Conservation (phyloP, 92 coral and sea anemone species). For the Epizoanthus rinbou region DNA sequence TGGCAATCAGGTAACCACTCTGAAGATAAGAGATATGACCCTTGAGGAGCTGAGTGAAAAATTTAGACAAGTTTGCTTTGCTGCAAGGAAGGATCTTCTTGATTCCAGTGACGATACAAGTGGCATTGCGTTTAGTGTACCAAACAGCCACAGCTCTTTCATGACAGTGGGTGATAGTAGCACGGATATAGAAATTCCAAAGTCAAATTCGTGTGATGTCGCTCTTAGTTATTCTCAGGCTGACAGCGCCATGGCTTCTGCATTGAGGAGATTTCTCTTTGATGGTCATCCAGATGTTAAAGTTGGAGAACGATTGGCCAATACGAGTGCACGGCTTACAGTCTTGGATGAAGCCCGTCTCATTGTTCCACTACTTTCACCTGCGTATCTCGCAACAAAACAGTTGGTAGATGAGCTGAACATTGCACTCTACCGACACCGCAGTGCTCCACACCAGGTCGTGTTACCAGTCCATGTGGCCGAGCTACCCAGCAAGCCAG, state of each 20-base stretch:
- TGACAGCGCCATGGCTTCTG: slow-evolving; percentile 51
- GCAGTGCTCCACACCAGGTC: slow-evolving; percentile 61
- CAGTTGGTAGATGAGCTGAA: slow-evolving; percentile 90
- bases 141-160: not conserved
- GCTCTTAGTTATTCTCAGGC: slow-evolving; percentile 74
- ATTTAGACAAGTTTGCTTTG: slow-evolving; percentile 63
- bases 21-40: slow-evolving; percentile 38
- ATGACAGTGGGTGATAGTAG: not conserved
- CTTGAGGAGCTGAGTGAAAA: slow-evolving; percentile 60
- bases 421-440: slow-evolving; percentile 85
- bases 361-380: slow-evolving; percentile 72
- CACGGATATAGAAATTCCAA: not conserved
- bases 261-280: slow-evolving; percentile 67
- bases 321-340: slow-evolving; percentile 67
- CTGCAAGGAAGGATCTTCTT: slow-evolving; percentile 41
- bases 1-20: slow-evolving; percentile 40
- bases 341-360: slow-evolving; percentile 77
- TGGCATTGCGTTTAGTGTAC: not conserved
- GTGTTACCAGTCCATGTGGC: slow-evolving; percentile 69
- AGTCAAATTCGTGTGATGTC: slow-evolving; percentile 33
- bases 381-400: slow-evolving; percentile 64
- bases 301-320: slow-evolving; percentile 59
- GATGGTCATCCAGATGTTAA: slow-evolving; percentile 55
- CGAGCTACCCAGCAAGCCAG: slow-evolving; percentile 69
- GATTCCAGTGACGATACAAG: slow-evolving; percentile 28